phyloP scores from a whole-genome alignment of 2,888 invertebrate genomes.

The Troides oblongomaculatus region DNA sequence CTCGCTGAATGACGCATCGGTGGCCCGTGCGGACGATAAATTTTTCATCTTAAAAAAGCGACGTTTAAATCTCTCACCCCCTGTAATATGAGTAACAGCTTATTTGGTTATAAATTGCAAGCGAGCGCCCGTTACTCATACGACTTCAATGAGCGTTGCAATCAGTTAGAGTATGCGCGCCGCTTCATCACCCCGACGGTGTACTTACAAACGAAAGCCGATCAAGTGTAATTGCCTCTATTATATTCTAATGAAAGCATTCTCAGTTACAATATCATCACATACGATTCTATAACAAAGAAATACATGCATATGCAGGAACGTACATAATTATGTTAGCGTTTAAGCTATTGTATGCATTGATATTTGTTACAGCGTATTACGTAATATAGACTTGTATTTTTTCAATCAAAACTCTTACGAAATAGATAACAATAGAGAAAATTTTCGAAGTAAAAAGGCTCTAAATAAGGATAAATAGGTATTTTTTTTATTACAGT shows the following conservation, averaged over 20 bases:
- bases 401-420: too few relatives aligned
- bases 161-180: conserved; percentile 71
- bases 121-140: conserved; percentile 57
- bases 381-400: too few relatives aligned
- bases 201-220: conserved; percentile 45
- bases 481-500: not conserved
- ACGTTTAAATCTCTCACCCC: conserved; percentile 62
- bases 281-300: not conserved
- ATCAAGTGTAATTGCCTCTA: conserved; percentile 38
- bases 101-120: conserved; percentile 64
- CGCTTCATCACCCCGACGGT: conserved; percentile 48
- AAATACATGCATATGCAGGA: not conserved
- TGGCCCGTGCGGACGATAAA: conserved; percentile 50
- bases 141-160: conserved; percentile 63
- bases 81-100: conserved; percentile 69
- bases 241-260: conserved; percentile 28
- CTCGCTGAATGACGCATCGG: conserved; percentile 64
- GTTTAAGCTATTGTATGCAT: too few relatives aligned
- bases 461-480: not conserved
- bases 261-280: conserved; percentile 1
- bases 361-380: too few relatives aligned
- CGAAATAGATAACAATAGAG: too few relatives aligned
- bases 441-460: too few relatives aligned
- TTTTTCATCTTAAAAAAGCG: conserved; percentile 69
- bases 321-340: not conserved